phyloP scores from a whole-genome alignment of 2,797 vertebrate genomes.

The Scolopax bukidnonensis region DNA sequence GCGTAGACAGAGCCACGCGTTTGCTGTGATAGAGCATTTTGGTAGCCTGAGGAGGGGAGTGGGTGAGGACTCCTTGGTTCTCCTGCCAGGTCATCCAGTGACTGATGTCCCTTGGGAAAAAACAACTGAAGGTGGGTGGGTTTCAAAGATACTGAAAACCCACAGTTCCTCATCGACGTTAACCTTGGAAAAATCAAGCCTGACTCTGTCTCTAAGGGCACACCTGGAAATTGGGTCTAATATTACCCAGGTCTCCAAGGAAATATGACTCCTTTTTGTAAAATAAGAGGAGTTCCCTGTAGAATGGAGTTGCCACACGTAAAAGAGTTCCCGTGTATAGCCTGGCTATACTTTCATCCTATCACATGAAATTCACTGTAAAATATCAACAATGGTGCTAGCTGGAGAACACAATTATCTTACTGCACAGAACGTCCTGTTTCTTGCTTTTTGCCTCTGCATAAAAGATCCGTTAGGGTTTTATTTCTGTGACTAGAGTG shows the following conservation, averaged over 20 bases:
- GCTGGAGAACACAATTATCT: background rate
- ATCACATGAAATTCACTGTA: background rate
- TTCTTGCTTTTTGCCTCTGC: background rate
- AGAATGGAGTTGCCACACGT: background rate
- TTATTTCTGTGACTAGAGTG: background rate
- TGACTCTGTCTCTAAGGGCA: background rate
- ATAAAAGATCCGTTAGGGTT: background rate
- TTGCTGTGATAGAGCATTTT: background rate
- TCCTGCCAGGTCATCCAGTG: background rate
- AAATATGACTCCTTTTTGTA: background rate
- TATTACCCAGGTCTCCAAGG: background rate
- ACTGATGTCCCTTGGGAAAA: background rate
- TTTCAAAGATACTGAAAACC: constrained; percentile 36
- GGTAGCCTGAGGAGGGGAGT: background rate
- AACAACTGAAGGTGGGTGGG: constrained; percentile 1
- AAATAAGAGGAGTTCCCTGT: background rate
- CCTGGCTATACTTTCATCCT: background rate
- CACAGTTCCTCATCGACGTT: background rate
- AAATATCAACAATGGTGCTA: background rate
- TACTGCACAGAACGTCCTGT: background rate
- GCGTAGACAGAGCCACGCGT: no score
- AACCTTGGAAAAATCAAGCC: constrained; percentile 8
- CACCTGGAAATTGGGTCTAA: background rate
- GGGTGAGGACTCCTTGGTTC: background rate
- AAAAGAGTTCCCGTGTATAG: background rate